Conservation (phyloP, 2,113 vertebrate species). For the Xiphophorus maculatus region DNA sequence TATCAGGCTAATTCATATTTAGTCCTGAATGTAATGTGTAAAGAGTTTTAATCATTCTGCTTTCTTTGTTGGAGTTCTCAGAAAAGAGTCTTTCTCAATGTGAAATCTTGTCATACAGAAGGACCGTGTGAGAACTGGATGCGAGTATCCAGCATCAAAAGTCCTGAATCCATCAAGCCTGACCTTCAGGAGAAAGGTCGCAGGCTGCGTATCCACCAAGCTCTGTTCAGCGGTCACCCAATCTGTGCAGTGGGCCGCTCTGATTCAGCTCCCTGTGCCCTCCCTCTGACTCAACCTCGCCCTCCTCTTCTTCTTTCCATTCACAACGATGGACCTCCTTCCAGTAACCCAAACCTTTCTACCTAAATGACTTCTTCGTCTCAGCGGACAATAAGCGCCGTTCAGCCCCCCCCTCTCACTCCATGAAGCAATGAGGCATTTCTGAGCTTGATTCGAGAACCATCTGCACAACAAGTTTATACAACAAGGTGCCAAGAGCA, state of each 20-base stretch:
- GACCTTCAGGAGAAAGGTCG: constrained; percentile 74
- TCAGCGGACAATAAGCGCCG: constrained; percentile 71
- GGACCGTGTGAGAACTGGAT: constrained; percentile 69
- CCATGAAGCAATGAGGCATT: constrained; percentile 69
- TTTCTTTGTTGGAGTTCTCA: too few species aligned
- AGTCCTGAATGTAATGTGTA: too few species aligned
- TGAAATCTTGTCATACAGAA: too few species aligned
- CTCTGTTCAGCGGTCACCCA: constrained; percentile 66
- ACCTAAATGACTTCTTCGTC: constrained; percentile 71
- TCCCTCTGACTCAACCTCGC: constrained; percentile 67
- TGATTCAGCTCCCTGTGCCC: constrained; percentile 66
- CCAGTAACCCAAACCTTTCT: constrained; percentile 80
- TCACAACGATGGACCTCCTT: constrained; percentile 72
- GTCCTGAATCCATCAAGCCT: constrained; percentile 71
- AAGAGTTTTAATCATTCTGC: too few species aligned
- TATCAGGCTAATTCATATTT: too few species aligned
- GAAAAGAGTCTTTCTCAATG: too few species aligned
- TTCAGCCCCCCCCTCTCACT: constrained; percentile 70
- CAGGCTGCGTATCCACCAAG: constrained; percentile 60
- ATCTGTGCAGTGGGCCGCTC: constrained; percentile 64
- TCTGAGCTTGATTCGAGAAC: constrained; percentile 65
- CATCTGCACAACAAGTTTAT: constrained; percentile 10
- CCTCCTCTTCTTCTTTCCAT: constrained; percentile 62
- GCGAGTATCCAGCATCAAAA: constrained; percentile 52
- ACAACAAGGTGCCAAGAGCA: constrained; percentile 34